These are phyloP conservation scores for Microcebus tavaratra DNA, from an alignment of 2,113 vertebrate genomes.

Conservation along the genomic window DNA sequence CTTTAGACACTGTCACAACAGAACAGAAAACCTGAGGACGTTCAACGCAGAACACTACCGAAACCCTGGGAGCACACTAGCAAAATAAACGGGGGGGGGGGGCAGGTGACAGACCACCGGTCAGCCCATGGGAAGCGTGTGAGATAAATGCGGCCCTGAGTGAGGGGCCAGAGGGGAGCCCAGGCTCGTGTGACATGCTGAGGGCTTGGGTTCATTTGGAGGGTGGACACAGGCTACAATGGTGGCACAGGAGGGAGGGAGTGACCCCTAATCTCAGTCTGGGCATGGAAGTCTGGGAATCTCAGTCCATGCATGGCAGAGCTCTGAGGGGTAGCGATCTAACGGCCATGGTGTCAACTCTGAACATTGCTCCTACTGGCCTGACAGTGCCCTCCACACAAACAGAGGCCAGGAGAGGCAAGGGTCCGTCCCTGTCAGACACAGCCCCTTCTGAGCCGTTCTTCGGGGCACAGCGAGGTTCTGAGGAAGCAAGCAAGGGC, in stretches of 20 bases:
- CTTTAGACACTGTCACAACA: slow-evolving; percentile 87
- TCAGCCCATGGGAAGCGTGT: not conserved
- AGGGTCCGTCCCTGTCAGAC: no score
- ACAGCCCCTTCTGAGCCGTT: not conserved
- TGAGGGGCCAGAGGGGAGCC: no score
- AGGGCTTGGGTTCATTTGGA: not conserved
- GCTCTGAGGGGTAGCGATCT: not conserved
- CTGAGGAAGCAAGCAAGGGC: not conserved
- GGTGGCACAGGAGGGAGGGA: not conserved
- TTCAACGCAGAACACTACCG: not conserved
- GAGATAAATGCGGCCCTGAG: not conserved
- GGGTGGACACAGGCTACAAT: fast-evolving
- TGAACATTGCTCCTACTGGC: fast-evolving
- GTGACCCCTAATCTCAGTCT: fast-evolving
- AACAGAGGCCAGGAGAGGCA: not conserved
- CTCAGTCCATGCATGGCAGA: not conserved
- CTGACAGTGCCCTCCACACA: no score
- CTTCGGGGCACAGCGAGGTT: not conserved
- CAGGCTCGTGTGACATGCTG: fast-evolving
- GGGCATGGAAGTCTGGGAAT: not conserved
- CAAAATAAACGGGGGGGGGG: not conserved
- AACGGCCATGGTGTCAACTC: fast-evolving
- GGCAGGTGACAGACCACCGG: not conserved
- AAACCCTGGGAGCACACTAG: not conserved
- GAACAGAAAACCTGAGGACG: not conserved